Evolutionary conservation across 2,888 invertebrate species (phyloP).

Genomic region (Therioaphis trifolii): DNA sequence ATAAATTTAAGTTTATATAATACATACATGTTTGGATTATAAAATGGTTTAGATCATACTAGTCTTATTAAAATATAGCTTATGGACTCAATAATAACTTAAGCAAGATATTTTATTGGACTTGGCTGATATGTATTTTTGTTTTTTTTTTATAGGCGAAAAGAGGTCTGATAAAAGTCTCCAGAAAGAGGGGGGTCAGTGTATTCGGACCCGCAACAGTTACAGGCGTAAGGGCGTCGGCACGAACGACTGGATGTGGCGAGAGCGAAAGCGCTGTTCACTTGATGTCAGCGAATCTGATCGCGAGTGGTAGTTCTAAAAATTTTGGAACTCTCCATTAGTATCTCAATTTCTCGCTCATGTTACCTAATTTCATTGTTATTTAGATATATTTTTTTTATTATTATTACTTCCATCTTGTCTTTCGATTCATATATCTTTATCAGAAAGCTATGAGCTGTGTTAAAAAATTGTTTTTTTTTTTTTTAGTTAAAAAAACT

Average conservation of each 20-base stretch:
- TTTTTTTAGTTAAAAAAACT: conserved; percentile 45
- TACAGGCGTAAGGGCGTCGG: conserved; percentile 44
- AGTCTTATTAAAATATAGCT: too few relatives aligned
- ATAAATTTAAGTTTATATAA: too few relatives aligned
- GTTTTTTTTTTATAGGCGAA: conserved; percentile 45
- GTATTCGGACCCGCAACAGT: conserved; percentile 55
- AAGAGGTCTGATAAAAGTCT: conserved; percentile 62
- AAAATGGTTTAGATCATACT: too few relatives aligned
- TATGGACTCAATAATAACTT: too few relatives aligned
- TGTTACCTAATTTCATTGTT: conserved; percentile 63
- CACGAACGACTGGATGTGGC: conserved; percentile 50
- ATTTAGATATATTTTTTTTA: conserved; percentile 61
- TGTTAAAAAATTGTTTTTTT: conserved; percentile 59
- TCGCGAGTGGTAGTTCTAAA: conserved; percentile 53
- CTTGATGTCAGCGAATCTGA: conserved; percentile 57
- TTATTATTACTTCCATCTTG: conserved; percentile 60
- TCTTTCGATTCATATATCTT: conserved; percentile 63
- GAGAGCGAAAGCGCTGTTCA: conserved; percentile 55
- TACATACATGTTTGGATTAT: too few relatives aligned
- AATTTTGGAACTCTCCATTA: conserved; percentile 40
- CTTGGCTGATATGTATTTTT: neutral
- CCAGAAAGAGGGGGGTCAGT: conserved; percentile 60
- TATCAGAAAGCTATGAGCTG: conserved; percentile 61
- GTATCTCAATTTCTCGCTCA: conserved; percentile 62
- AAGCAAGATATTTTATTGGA: too few relatives aligned